Base-by-base conservation (phyloP, 92 coral and sea anemone genomes). In the Phymanthus crucifer region DNA sequence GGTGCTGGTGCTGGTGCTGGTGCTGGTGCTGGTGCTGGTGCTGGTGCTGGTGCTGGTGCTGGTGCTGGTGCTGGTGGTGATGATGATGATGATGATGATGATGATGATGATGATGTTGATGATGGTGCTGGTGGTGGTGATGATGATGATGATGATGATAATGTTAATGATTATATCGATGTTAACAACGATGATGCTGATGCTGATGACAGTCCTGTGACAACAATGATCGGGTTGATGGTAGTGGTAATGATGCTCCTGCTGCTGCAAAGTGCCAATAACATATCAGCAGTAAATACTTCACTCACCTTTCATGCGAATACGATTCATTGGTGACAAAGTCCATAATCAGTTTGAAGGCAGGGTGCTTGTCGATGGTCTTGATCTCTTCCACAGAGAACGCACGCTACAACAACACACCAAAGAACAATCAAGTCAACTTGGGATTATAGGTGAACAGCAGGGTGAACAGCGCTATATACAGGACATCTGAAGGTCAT, bases 361-460 rank as follows among this genome's bases (percentile, higher is more conserved):
- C 91, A 17, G 99, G 99, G 56, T 95, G 97, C 76, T 95, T 95
- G 78, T 95, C 99, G 23, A 93, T 88, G 40, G 91, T 86, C 83
- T 86, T 93, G 78, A 91, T 88, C 37, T 87, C 97, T 64, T 93
- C 98, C 36, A 87, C 70, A 26, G 97, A 88, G 56, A 85, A 52
- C 7, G 93, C 78, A 78, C 91, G 91, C 98, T 92, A 83, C 33
- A 33, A 72, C 78, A 21, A 61, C 35, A 27, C 14, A 29, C 10
- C 48, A 43, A 6, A 43, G 0, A 13, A 58, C 29, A 58, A 4
- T 29, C 36, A 61, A 21, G 16, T 43, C 48, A 43, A 43, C 48
- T 43, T 10, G 48, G 1, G 48, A 43, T 43, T 43, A 43, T 6
- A 43, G 57, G 16, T 14, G 57, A 50, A 50, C 23, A 19, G 10